These are phyloP conservation scores for Poecile atricapillus DNA, from an alignment of 2,113 vertebrate genomes.

Conservation along the genomic window DNA sequence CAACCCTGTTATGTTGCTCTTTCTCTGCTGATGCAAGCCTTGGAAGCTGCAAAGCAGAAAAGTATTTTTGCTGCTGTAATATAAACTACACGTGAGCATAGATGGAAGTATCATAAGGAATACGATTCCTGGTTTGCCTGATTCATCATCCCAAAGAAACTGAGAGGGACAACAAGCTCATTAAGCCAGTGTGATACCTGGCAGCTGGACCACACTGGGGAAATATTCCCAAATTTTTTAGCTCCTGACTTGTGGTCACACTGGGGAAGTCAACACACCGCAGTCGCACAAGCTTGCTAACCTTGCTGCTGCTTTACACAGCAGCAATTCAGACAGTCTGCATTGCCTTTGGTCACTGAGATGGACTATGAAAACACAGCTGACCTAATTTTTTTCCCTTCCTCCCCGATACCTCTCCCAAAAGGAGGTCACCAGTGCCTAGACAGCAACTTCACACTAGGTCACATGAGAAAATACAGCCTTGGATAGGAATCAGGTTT, in stretches of 20 bases:
- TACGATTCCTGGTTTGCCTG: neutral
- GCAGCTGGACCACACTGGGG: neutral
- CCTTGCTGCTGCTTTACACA: neutral
- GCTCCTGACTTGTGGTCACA: neutral
- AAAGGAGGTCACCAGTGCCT: neutral
- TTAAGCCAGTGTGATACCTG: neutral
- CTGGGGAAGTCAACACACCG: neutral
- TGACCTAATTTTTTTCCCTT: neutral
- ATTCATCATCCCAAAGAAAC: neutral
- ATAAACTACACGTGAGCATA: rapidly evolving
- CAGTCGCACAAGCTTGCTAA: neutral
- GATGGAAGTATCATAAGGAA: neutral
- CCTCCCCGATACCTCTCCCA: neutral
- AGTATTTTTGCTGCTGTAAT: neutral
- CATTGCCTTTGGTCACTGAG: neutral
- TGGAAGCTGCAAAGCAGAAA: neutral
- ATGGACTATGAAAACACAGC: neutral
- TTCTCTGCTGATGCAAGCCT: neutral
- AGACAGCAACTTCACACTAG: neutral
- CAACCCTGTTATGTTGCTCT: neutral
- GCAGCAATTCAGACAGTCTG: neutral
- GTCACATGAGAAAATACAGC: neutral
- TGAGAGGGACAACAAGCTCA: neutral
- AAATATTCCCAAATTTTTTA: neutral
- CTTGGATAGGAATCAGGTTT: neutral